Conservation (phyloP, 1,140 invertebrate species). For the Cydia pomonella region DNA sequence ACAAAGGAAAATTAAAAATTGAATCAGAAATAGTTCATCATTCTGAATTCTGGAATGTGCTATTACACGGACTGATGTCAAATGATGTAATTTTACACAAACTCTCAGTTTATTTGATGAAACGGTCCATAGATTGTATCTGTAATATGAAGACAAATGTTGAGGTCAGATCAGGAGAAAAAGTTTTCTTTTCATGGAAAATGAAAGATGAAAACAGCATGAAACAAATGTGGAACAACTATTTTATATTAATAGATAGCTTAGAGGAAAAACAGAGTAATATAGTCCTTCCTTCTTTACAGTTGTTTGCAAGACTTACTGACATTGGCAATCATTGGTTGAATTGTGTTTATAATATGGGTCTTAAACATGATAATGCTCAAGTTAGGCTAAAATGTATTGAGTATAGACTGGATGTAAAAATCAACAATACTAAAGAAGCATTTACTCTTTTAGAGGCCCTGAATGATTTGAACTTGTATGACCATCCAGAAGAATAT, state of each 20-base stretch:
- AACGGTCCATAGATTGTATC: slow-evolving; percentile 64
- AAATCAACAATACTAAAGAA: slow-evolving; percentile 47
- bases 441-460: slow-evolving; percentile 56
- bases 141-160: slow-evolving; percentile 51
- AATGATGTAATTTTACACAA: slow-evolving; percentile 50
- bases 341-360: slow-evolving; percentile 63
- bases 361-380: slow-evolving; percentile 65
- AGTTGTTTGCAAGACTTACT: slow-evolving; percentile 55
- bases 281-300: slow-evolving; percentile 69
- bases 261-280: slow-evolving; percentile 73
- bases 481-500: slow-evolving; percentile 50
- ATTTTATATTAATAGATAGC: slow-evolving; percentile 67
- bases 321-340: slow-evolving; percentile 58
- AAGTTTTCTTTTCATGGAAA: slow-evolving; percentile 54
- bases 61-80: slow-evolving; percentile 55
- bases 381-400: slow-evolving; percentile 64
- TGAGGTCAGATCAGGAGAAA: slow-evolving; percentile 39
- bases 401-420: slow-evolving; percentile 51
- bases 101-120: slow-evolving; percentile 62
- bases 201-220: slow-evolving; percentile 42
- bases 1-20: slow-evolving; percentile 37
- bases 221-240: slow-evolving; percentile 63
- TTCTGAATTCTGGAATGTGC: slow-evolving; percentile 60
- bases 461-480: slow-evolving; percentile 64
- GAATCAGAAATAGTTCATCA: slow-evolving; percentile 53